These are phyloP conservation scores for Physocephala rufipes DNA, from an alignment of 2,888 invertebrate species.

Conservation along the genomic window DNA sequence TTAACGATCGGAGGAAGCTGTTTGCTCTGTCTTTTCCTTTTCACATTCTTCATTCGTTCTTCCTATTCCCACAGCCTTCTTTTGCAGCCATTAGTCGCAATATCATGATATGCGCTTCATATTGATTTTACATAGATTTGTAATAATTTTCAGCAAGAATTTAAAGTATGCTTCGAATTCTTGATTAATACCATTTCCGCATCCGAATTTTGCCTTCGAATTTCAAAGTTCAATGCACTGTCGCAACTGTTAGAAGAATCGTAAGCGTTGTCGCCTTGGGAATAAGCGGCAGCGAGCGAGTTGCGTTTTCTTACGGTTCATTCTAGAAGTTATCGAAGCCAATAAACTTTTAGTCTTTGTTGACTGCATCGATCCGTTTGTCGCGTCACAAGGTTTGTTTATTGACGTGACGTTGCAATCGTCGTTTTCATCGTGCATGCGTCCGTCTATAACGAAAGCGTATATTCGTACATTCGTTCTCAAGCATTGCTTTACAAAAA, in stretches of 20 bases:
- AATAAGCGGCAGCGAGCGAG: background rate
- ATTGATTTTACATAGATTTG: too few species aligned
- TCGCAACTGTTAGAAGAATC: slow-evolving; percentile 2
- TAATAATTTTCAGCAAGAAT: background rate
- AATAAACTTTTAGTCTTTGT: slow-evolving; percentile 15
- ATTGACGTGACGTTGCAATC: background rate
- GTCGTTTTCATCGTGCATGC: background rate
- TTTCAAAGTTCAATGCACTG: slow-evolving; percentile 20
- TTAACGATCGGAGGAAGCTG: too few species aligned
- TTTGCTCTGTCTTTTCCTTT: too few species aligned
- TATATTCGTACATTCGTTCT: slow-evolving; percentile 18
- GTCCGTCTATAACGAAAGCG: slow-evolving; percentile 24
- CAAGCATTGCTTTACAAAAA: slow-evolving; percentile 15
- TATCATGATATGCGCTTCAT: too few species aligned
- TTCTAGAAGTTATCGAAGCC: slow-evolving; percentile 8
- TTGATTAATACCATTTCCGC: background rate
- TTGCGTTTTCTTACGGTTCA: background rate
- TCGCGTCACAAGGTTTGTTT: too few species aligned
- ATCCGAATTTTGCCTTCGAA: slow-evolving; percentile 14
- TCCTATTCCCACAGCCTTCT: too few species aligned
- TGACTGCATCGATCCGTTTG: background rate
- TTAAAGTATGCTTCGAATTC: background rate
- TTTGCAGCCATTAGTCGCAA: too few species aligned
- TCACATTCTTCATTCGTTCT: too few species aligned
- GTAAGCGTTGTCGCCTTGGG: too few species aligned